phyloP scores from a whole-genome alignment of 2,113 vertebrate genomes.

The Pardalotus punctatus region DNA sequence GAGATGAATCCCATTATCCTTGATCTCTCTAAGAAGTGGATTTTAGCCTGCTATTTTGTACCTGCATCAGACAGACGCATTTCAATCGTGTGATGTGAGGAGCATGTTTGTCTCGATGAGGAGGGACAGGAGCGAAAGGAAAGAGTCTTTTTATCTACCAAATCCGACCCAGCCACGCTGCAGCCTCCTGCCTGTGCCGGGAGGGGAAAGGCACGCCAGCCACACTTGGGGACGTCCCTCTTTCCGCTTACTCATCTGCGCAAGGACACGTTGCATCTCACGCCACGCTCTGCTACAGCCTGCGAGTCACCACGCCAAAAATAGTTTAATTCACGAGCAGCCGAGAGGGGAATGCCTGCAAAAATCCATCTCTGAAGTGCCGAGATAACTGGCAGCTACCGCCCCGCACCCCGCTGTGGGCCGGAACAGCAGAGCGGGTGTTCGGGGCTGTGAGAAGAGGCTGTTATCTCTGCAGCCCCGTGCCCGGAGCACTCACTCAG shows the following conservation, averaged over 20 bases:
- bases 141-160: background rate
- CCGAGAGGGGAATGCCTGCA: background rate
- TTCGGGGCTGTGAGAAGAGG: background rate
- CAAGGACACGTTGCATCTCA: background rate
- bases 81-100: background rate
- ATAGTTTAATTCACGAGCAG: background rate
- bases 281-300: background rate
- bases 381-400: fast-evolving
- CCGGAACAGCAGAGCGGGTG: fast-evolving
- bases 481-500: background rate
- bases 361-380: background rate
- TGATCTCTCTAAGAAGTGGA: background rate
- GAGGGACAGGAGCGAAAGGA: background rate
- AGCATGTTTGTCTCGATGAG: fast-evolving
- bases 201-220: background rate
- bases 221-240: background rate
- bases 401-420: fast-evolving
- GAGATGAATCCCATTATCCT: background rate
- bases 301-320: background rate
- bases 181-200: background rate
- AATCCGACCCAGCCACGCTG: background rate
- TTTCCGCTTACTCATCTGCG: background rate
- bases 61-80: background rate
- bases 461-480: background rate
- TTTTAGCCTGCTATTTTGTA: background rate